These are phyloP conservation scores for Tylochromis polylepis DNA, from an alignment of 2,113 vertebrate species.

Conservation along the genomic window DNA sequence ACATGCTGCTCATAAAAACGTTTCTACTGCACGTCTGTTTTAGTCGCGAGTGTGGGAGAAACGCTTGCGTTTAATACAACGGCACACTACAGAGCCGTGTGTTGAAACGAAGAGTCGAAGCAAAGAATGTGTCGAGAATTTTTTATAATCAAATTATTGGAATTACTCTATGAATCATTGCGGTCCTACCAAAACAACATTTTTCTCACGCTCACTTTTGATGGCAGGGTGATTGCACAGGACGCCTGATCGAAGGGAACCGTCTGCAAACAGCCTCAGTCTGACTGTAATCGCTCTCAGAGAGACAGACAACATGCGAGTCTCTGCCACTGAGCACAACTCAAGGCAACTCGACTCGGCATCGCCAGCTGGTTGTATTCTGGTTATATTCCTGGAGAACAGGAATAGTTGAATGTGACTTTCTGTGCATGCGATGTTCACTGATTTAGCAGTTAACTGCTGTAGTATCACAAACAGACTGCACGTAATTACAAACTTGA, in stretches of 20 bases:
- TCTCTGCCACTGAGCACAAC: neutral
- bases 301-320: neutral
- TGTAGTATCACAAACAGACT: neutral
- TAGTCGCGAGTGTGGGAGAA: neutral
- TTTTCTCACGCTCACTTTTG: neutral
- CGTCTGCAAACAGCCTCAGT: neutral
- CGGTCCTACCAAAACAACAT: neutral
- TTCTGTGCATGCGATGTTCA: neutral
- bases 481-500: too few species aligned
- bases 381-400: neutral
- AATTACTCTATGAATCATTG: fast-evolving
- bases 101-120: too few species aligned
- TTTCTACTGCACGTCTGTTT: neutral
- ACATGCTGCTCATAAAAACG: neutral
- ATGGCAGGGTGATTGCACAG: neutral
- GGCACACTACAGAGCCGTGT: too few species aligned
- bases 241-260: neutral
- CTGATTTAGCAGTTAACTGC: fast-evolving
- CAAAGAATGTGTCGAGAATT: neutral
- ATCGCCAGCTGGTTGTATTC: neutral
- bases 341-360: neutral
- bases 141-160: neutral
- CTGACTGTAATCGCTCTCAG: neutral
- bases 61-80: neutral
- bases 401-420: neutral